Conservation (phyloP, 2,797 vertebrate species). For the Callimico goeldii region DNA sequence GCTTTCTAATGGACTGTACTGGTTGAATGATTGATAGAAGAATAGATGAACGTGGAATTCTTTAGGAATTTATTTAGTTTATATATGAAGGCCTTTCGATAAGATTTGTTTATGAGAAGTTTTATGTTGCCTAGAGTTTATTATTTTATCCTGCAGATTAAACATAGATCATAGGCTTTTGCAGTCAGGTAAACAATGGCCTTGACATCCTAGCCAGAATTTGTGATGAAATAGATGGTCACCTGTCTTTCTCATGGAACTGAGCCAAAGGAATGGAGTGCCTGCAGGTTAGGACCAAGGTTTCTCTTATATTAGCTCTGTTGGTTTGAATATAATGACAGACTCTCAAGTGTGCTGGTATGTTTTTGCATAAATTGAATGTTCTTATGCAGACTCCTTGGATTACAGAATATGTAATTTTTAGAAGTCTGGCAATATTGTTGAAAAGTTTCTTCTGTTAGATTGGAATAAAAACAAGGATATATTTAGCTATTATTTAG, state of each 20-base stretch:
- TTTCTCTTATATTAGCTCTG: constrained; percentile 3
- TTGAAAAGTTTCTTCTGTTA: constrained; percentile 34
- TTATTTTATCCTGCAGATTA: constrained; percentile 47
- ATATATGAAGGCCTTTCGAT: constrained; percentile 3
- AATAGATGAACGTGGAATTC: constrained; percentile 38
- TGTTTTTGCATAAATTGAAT: constrained; percentile 38
- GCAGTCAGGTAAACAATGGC: neutral
- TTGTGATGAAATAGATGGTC: neutral
- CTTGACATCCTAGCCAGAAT: neutral
- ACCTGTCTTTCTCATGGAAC: neutral
- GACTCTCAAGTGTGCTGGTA: constrained; percentile 3
- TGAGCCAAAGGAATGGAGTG: neutral
- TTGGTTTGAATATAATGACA: constrained; percentile 10
- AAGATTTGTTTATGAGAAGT: constrained; percentile 14
- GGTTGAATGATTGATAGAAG: constrained; percentile 3
- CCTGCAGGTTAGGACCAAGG: neutral
- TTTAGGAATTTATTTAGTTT: constrained; percentile 38
- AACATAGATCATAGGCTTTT: constrained; percentile 37
- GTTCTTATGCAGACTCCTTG: neutral
- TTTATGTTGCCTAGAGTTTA: constrained; percentile 25
- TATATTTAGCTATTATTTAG: constrained; percentile 14
- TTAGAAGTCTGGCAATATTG: neutral
- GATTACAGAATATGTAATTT: neutral
- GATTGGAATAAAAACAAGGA: constrained; percentile 27
- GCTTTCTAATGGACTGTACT: neutral